Evolutionary conservation across 2,797 vertebrate genomes (phyloP), one percentile per base, ranked within the genome.

Genomic region (Characodon lateralis): DNA sequence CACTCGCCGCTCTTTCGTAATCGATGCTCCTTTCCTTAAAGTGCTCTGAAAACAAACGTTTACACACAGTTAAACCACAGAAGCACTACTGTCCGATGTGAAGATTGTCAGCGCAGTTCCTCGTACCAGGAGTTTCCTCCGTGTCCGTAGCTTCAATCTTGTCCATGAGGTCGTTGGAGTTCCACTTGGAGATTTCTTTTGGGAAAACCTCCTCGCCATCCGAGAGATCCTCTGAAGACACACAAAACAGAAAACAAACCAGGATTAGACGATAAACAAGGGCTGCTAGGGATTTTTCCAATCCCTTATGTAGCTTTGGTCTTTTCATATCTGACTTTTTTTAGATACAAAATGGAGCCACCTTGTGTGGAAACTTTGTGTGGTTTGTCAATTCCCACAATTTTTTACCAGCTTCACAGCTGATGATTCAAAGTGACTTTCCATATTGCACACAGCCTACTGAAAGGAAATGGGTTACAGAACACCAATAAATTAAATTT

Each of bases 131-230:
- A 31, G 94, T 78, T 79, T 97, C 97, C 75, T 98, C 97, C 0
- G 94, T 83, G 81, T 98, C 97, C 0, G 93, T 89, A 6, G 95
- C 95, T 89, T 97, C 97, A 7, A 98, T 98, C 92, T 98, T 97
- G 94, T 99, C 98, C 94, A 99, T 98, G 88, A 99, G 95, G 78
- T 99, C 98, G 0, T 97, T 98, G 84, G 98, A 99, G 87, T 94
- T 98, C 98, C 98, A 99, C 85, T 98, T 99, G 85, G 96, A 89
- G 81, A 99, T 98, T 92, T 98, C 97, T 90, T 98, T 97, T 4
- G 97, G 96, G 85, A 97, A 95, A 78, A 95, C 93, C 72, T 98
- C 97, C 89, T 99, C 98, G 0, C 92, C 89, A 78, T 98, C 97
- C 0, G 97, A 97, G 81, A 97, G 88, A 91, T 97, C 97, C 96